Base-by-base conservation (phyloP, 2,888 invertebrate species). In the Disparrhopalites patrizii region DNA sequence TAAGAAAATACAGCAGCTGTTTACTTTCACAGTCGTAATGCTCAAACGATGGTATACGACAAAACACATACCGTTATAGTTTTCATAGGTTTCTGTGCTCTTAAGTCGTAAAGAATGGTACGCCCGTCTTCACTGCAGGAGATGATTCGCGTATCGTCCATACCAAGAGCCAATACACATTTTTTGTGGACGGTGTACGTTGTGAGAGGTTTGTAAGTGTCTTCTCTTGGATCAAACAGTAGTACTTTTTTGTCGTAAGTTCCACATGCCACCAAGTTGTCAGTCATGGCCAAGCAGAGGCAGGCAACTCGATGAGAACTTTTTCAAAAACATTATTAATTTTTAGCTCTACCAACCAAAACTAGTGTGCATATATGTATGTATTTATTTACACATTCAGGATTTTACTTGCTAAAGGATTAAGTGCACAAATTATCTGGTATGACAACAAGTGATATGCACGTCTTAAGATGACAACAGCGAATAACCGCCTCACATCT, bases 111-210 rank as follows among this genome's bases (percentile, higher is more conserved):
- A 10, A 64, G 31, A 27, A 56, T 61, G 5, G 62, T 55, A 15
- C 47, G 52, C 0, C 73, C 73, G 62, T 75, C 75, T 58, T 75
- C 75, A 5, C 75, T 71, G 50, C 73, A 71, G 1, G 70, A 66
- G 25, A 75, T 68, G n/a, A 73, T 63, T 15, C 66, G 63, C 23
- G 65, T 70, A 23, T 69, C 66, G 54, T 75, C 73, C 54, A 75
- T 64, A 28, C 70, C 72, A 0, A 75, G 60, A 28, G 70, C 67
- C 13, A 75, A 43, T 0, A 73, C 72, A n/a, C 71, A 65, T 25
- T 66, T 70, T 23, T 68, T 68, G 40, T 75, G 75, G 1, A 62
- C 62, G 5, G 58, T 62, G 51, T 68, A 69, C 40, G 47, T 50
- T 28, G 40, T 52, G 4, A 68, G 54, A 40, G 69, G 67, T 28